Conservation (phyloP, 2,888 invertebrate genomes). For the Lasioglossum malachurum region DNA sequence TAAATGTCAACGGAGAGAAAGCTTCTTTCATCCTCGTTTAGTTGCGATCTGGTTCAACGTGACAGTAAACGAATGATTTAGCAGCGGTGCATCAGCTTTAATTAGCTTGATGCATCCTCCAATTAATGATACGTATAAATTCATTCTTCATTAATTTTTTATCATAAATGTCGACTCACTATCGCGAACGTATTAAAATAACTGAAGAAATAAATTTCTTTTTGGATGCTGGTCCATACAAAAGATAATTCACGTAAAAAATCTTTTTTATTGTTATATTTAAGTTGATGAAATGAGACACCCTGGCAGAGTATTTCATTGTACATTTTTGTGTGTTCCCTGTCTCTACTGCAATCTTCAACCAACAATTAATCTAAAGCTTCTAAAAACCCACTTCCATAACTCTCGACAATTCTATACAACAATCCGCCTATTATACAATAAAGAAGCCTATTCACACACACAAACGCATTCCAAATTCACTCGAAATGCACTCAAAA, state of each 20-base stretch:
- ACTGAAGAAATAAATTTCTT: background rate
- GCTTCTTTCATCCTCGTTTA: background rate
- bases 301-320: background rate
- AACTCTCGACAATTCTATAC: background rate
- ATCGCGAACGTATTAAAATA: background rate
- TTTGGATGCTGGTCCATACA: background rate
- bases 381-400: background rate
- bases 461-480: background rate
- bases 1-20: background rate
- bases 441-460: background rate
- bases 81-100: background rate
- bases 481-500: background rate
- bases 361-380: background rate
- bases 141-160: background rate
- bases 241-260: background rate
- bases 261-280: background rate
- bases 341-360: background rate
- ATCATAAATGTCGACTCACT: background rate
- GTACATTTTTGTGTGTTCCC: background rate
- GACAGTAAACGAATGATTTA: background rate
- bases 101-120: background rate
- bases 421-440: background rate
- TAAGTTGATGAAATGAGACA: no score
- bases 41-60: background rate
- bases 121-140: background rate